Evolutionary conservation across 2,113 vertebrate genomes (phyloP).

Genomic region (Bufo gargarizans): DNA sequence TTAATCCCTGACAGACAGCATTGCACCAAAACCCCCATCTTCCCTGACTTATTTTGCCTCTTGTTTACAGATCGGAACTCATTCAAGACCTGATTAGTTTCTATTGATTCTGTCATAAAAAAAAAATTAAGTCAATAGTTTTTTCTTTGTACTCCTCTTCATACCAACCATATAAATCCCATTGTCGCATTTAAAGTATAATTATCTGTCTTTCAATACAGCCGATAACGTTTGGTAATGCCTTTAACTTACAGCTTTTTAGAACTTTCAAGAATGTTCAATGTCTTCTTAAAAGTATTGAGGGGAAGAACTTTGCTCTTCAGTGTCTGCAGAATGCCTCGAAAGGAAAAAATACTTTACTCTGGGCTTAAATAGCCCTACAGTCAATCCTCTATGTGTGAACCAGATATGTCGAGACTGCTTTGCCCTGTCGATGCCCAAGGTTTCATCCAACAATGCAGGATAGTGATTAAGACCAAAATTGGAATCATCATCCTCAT

Average conservation of each 20-base stretch:
- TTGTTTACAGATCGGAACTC: slow-evolving; percentile 58
- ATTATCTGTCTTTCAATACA: slow-evolving; percentile 46
- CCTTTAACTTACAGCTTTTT: slow-evolving; percentile 9
- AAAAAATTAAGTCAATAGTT: slow-evolving; percentile 11
- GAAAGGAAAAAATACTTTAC: background rate
- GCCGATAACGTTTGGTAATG: slow-evolving; percentile 22
- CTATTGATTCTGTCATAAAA: slow-evolving; percentile 63
- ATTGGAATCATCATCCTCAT: too few species aligned
- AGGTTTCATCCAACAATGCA: too few species aligned
- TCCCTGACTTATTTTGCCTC: slow-evolving; percentile 51
- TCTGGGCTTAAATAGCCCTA: background rate
- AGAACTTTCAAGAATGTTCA: slow-evolving; percentile 13
- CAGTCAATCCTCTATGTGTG: too few species aligned
- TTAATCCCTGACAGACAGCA: slow-evolving; percentile 37
- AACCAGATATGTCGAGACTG: too few species aligned
- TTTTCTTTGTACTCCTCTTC: slow-evolving; percentile 55
- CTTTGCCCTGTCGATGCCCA: too few species aligned
- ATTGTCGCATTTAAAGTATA: slow-evolving; percentile 48
- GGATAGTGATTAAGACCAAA: too few species aligned
- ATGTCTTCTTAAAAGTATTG: background rate
- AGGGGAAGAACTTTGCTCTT: background rate
- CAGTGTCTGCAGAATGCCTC: background rate
- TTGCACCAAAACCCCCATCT: slow-evolving; percentile 57
- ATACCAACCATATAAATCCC: slow-evolving; percentile 55
- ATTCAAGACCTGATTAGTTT: slow-evolving; percentile 65